Percentiles rank a stretch among this genome's conserved stretches.
Evolutionary conservation across 2,113 vertebrate species (phyloP).

Genomic region (Corythoichthys intestinalis): DNA sequence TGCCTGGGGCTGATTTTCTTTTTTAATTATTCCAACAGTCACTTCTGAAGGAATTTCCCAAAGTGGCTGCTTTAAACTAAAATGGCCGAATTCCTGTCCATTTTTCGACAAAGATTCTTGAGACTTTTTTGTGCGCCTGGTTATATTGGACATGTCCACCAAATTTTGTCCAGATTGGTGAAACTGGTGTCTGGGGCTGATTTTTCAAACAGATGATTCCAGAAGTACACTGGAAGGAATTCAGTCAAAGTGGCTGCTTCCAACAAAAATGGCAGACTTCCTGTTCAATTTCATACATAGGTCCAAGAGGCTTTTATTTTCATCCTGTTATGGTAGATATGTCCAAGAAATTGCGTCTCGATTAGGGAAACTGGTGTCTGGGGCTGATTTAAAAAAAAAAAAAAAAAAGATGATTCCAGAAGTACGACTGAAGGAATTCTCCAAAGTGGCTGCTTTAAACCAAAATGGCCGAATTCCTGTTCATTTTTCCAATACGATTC

Average conservation of each 20-base stretch:
- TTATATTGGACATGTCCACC: not conserved
- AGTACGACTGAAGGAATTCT: too few species aligned
- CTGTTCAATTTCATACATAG: not conserved
- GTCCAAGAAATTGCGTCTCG: not conserved
- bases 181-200: not conserved
- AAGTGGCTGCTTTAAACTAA: too few species aligned
- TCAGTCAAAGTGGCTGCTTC: too few species aligned
- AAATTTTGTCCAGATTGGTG: not conserved
- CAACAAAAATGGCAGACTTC: not conserved
- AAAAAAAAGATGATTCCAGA: too few species aligned
- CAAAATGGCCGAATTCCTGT: too few species aligned
- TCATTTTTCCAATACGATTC: too few species aligned
- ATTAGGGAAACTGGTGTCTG: not conserved
- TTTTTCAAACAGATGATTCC: too few species aligned
- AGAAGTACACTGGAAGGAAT: too few species aligned
- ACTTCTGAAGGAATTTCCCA: too few species aligned
- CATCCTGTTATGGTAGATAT: not conserved
- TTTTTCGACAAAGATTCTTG: not conserved
- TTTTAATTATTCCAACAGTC: too few species aligned
- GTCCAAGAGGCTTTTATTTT: not conserved
- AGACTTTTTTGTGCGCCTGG: not conserved
- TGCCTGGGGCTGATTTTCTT: not conserved
- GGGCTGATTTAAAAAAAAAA: not conserved
- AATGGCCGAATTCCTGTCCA: too few species aligned
- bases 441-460: too few species aligned